Evolutionary conservation across 1,140 invertebrate genomes (phyloP).

Genomic region (Conus ventricosus): DNA sequence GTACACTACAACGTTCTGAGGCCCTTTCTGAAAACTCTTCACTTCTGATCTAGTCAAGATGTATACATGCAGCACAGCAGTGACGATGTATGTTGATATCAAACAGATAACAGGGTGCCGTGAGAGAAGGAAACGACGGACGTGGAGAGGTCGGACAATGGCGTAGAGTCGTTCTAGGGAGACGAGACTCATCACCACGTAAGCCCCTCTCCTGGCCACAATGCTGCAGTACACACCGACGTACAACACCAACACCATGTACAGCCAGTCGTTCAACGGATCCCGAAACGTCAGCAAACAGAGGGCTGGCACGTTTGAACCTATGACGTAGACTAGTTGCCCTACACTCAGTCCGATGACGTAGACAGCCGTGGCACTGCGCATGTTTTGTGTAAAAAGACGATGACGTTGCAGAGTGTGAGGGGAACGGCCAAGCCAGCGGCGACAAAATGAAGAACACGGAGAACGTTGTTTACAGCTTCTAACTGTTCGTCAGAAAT

Average conservation of each 20-base stretch:
- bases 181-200: not conserved
- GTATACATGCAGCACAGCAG: not conserved
- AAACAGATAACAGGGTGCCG: not conserved
- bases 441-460: not conserved
- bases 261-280: not conserved
- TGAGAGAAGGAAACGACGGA: not conserved
- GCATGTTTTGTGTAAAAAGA: not conserved
- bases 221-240: not conserved
- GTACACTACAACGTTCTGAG: not conserved
- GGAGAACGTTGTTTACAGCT: not conserved
- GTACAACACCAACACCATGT: not conserved
- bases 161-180: not conserved
- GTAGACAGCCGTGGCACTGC: not conserved
- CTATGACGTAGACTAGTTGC: not conserved
- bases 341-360: not conserved
- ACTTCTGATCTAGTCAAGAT: not conserved
- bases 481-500: not conserved
- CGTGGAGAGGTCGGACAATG: not conserved
- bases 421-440: not conserved
- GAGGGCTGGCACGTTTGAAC: not conserved
- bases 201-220: not conserved
- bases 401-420: not conserved
- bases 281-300: not conserved
- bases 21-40: not conserved
- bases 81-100: not conserved